Conservation (phyloP, 2,797 vertebrate genomes). For the Pyrocephalus nanus region DNA sequence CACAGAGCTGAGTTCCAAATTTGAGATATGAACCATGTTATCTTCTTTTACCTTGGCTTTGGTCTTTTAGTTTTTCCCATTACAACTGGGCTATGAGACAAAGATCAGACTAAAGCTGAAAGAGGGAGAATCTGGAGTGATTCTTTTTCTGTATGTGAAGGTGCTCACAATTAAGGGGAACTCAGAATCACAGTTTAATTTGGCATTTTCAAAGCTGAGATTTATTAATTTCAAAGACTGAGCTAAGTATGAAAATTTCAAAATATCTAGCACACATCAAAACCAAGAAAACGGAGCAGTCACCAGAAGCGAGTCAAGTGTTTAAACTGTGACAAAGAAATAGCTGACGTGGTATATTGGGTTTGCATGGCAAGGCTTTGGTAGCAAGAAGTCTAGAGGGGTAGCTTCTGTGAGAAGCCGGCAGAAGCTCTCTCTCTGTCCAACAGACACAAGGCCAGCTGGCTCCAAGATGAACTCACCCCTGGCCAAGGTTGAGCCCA, state of each 20-base stretch:
- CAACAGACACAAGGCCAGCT: neutral
- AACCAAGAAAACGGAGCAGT: constrained; percentile 20
- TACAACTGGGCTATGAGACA: neutral
- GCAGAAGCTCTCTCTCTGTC: neutral
- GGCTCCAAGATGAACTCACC: neutral
- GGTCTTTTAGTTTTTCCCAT: neutral
- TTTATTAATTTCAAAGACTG: constrained; percentile 32
- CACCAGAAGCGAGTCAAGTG: constrained; percentile 1
- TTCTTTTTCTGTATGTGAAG: neutral
- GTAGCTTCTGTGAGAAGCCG: neutral
- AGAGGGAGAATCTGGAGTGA: neutral
- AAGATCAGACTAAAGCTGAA: neutral
- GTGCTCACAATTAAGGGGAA: neutral
- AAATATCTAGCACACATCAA: constrained; percentile 17
- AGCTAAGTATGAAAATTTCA: constrained; percentile 21
- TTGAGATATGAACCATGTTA: neutral
- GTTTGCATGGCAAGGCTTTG: neutral
- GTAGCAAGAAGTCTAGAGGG: neutral
- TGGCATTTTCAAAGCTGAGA: constrained; percentile 16
- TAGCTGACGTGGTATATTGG: neutral
- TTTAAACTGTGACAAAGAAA: constrained; percentile 25
- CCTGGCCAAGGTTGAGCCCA: neutral
- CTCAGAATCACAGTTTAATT: constrained; percentile 3
- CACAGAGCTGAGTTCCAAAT: neutral
- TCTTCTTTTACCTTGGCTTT: neutral